Base-by-base conservation (phyloP, 2,888 invertebrate species). In the Cephus spinipes region DNA sequence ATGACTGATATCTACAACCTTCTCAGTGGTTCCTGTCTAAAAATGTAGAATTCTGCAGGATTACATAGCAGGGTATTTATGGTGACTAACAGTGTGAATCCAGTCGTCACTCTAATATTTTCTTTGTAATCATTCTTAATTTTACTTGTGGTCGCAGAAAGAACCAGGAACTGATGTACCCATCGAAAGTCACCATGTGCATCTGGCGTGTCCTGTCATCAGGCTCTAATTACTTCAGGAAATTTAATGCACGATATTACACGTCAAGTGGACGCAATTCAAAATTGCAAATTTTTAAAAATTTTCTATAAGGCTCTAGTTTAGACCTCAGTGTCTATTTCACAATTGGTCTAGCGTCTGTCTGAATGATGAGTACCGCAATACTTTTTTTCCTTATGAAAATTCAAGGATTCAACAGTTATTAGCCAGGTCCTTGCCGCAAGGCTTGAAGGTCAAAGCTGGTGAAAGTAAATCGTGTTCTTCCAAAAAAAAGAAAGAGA, bases 401-500 rank as follows among this genome's bases (percentile, higher is more conserved):
- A 55, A 23, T 55, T 55, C 32, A 71, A 30, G 12, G 31, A 30
- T 71, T 31, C 15, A 55, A 55, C 55, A 55, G 15, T 55, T 23
- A 23, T 76, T 74, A 77, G 74, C 73, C 75, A 68, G 78, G 73
- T 79, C 68, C 75, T 81, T 74, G 71, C 75, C 75, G 31, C 34
- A 23, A 77, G 68, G 73, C 69, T 31, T 73, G 83, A 84, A 84
- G 84, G 83, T 82, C 84, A 79, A 77, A 77, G 81, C 80, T 79
- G 81, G 83, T 83, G 83, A 83, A 83, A 83, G 83, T 83, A 75
- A 12, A 55, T 36, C 30, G 30, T 32, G 23, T 31, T 74, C 71
- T 55, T 55, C 55, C 55, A 23, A 55, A 55, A 55, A 55, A 55
- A 55, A 55, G 15, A 55, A 55, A 23, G 23, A 55, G 55, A 55